phyloP scores from a whole-genome alignment of 2,797 vertebrate genomes.

The Poecilia gillii region DNA sequence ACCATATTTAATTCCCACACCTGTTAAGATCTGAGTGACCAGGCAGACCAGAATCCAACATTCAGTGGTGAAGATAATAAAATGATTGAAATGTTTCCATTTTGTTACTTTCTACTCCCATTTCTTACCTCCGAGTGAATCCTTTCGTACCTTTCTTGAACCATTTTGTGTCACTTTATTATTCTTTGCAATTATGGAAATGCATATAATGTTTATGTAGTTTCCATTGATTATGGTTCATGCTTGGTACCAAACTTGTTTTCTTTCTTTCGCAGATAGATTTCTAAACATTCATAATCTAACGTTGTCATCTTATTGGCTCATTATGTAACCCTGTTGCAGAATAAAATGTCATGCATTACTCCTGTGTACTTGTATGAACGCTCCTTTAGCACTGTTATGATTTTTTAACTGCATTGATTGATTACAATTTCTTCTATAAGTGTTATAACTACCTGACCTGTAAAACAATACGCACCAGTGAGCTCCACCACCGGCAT shows the following conservation, averaged over 20 bases:
- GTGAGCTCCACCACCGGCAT: constrained; percentile 4
- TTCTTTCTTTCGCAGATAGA: not conserved
- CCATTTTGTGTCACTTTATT: not conserved
- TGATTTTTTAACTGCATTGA: not conserved
- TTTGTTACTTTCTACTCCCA: not conserved
- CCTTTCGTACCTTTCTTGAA: not conserved
- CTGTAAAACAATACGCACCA: not conserved
- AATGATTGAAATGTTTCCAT: not conserved
- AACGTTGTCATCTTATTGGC: not conserved
- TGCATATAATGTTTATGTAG: not conserved
- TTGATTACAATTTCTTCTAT: not conserved
- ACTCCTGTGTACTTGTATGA: not conserved
- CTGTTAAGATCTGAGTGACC: not conserved
- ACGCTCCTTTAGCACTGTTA: not conserved
- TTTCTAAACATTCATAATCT: not conserved
- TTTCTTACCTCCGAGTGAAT: not conserved
- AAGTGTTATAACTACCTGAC: not conserved
- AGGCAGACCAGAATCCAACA: not conserved
- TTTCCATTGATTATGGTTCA: not conserved
- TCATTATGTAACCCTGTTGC: not conserved
- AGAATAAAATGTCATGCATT: not conserved
- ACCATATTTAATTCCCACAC: no score
- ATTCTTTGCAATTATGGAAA: not conserved
- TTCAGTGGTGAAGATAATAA: not conserved
- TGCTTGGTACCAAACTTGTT: not conserved